Percentiles rank a stretch among this genome's conserved stretches.
These are phyloP conservation scores for Rhodeus uyekii DNA, from an alignment of 2,797 vertebrate species.

Conservation along the genomic window DNA sequence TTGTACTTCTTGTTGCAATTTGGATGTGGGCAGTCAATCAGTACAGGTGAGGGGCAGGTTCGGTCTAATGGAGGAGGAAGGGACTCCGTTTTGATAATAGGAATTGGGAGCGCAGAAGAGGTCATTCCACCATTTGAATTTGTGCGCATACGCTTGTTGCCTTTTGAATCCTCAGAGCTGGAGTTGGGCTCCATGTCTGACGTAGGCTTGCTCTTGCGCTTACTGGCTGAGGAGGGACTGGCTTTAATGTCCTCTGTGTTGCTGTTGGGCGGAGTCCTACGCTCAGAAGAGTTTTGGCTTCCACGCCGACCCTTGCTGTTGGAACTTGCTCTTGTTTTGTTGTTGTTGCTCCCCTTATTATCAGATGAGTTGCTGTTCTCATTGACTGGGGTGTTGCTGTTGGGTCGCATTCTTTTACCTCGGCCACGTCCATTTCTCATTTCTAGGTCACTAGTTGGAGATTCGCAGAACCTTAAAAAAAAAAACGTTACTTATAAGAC, in stretches of 20 bases:
- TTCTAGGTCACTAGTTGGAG: constrained; percentile 97
- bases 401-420: constrained; percentile 95
- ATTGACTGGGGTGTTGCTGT: constrained; percentile 90
- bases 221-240: constrained; percentile 91
- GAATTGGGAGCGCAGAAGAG: constrained; percentile 76
- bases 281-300: constrained; percentile 95
- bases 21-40: constrained; percentile 97
- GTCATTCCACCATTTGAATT: constrained; percentile 88
- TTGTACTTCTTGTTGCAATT: constrained; percentile 99
- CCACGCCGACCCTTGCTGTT: constrained; percentile 97
- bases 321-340: constrained; percentile 92
- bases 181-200: constrained; percentile 98
- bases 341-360: constrained; percentile 86
- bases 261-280: constrained; percentile 87
- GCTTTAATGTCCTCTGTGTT: constrained; percentile 91
- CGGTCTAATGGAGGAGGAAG: constrained; percentile 85
- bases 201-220: constrained; percentile 93
- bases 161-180: constrained; percentile 98
- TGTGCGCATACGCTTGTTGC: constrained; percentile 96
- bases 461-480: constrained; percentile 91
- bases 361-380: constrained; percentile 89
- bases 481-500: constrained; percentile 15
- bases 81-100: constrained; percentile 85
- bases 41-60: constrained; percentile 92
- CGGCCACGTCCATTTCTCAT: constrained; percentile 97